phyloP scores from a whole-genome alignment of 2,113 vertebrate species.

The Anarhynchus alexandrinus region DNA sequence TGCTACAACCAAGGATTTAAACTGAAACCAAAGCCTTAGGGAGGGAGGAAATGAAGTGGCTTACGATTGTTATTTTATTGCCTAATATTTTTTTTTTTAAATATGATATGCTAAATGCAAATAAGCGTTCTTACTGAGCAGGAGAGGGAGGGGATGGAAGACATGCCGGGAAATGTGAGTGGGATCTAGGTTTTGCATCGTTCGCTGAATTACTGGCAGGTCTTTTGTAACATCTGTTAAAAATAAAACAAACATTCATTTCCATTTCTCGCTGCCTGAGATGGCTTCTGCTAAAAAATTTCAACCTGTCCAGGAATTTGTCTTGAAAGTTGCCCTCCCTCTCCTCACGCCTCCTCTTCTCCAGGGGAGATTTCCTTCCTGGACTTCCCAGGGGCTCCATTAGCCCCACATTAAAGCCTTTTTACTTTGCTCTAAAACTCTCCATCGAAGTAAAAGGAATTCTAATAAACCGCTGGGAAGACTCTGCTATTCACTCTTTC shows the following conservation, averaged over 20 bases:
- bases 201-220: conserved; percentile 58
- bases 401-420: conserved; percentile 70
- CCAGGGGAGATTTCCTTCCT: conserved; percentile 69
- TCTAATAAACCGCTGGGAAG: conserved; percentile 70
- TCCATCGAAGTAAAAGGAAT: conserved; percentile 68
- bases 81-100: neutral
- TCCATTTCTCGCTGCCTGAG: conserved; percentile 54
- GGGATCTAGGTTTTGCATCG: conserved; percentile 56
- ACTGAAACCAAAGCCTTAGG: conserved; percentile 24
- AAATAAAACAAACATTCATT: conserved; percentile 68
- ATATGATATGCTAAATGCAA: conserved; percentile 39
- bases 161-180: conserved; percentile 38
- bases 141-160: conserved; percentile 39
- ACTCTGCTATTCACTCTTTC: conserved; percentile 63
- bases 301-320: conserved; percentile 67
- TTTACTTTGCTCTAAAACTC: conserved; percentile 62
- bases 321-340: conserved; percentile 60
- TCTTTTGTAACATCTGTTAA: conserved; percentile 71
- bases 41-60: conserved; percentile 43
- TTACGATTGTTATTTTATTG: conserved; percentile 36
- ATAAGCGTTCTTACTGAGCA: neutral
- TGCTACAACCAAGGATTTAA: conserved; percentile 6
- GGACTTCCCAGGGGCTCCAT: conserved; percentile 69
- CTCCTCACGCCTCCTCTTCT: conserved; percentile 64
- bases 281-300: conserved; percentile 60